Evolutionary conservation across 2,797 vertebrate species (phyloP).

Genomic region (Scolopax bukidnonensis): DNA sequence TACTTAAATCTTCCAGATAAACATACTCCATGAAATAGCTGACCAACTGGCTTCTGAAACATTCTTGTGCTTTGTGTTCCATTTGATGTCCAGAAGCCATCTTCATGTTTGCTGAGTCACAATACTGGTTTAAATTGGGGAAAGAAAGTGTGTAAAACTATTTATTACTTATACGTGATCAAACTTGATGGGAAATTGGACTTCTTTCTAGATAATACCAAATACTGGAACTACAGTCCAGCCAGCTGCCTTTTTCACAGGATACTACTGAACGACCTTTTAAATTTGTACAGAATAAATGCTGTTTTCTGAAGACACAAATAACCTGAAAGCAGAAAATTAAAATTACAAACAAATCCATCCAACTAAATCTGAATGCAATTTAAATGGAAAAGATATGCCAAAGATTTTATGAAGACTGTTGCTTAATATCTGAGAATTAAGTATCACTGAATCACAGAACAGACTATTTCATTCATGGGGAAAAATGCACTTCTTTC

Average conservation of each 20-base stretch:
- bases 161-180: not conserved
- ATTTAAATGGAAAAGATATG: not conserved
- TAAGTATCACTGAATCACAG: not conserved
- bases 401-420: not conserved
- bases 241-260: not conserved
- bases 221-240: not conserved
- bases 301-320: not conserved
- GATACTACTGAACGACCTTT: not conserved
- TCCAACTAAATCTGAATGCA: not conserved
- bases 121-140: not conserved
- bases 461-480: not conserved
- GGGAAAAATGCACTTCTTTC: not conserved
- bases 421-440: not conserved
- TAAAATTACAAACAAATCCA: not conserved
- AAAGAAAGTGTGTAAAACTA: not conserved
- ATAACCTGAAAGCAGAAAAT: conserved; percentile 3
- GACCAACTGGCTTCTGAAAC: not conserved
- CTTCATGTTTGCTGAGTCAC: not conserved
- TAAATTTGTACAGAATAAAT: not conserved
- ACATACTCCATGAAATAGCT: not conserved
- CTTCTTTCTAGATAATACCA: not conserved
- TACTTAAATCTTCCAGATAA: not conserved
- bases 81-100: not conserved
- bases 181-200: not conserved
- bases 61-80: not conserved